phyloP scores from a whole-genome alignment of 92 coral and sea anemone species.

The Zoanthus sansibaricus region DNA sequence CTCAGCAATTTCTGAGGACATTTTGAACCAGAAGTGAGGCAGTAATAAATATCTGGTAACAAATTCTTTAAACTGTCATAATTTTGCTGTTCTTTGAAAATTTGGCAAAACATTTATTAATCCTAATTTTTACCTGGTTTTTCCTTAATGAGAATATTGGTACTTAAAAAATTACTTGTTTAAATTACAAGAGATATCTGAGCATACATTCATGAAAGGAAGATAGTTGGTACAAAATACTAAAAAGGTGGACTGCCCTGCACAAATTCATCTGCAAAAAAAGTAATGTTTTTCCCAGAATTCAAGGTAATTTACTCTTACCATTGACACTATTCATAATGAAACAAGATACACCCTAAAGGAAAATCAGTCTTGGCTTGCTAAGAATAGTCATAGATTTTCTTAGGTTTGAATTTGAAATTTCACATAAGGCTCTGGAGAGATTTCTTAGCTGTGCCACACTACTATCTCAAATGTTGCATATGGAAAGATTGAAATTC shows the following conservation, averaged over 20 bases:
- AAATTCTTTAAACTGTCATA: too few relatives aligned
- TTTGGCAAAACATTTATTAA: too few relatives aligned
- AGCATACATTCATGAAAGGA: background rate
- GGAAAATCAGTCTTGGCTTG: background rate
- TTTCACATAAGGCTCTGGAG: background rate
- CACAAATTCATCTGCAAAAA: slow-evolving; percentile 28
- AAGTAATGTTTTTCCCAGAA: background rate
- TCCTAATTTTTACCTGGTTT: too few relatives aligned
- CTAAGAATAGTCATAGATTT: background rate
- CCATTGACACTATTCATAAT: slow-evolving; percentile 7
- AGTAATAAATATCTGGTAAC: too few relatives aligned
- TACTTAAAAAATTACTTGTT: background rate
- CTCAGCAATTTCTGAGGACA: too few relatives aligned
- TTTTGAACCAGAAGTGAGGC: too few relatives aligned
- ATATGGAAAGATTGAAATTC: background rate
- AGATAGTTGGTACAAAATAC: slow-evolving; percentile 9
- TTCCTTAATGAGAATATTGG: too few relatives aligned
- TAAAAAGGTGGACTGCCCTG: slow-evolving; percentile 17
- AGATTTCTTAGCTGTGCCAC: background rate
- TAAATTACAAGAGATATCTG: slow-evolving; percentile 1
- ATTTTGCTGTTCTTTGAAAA: too few relatives aligned
- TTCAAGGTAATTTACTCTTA: slow-evolving; percentile 18
- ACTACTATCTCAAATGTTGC: background rate
- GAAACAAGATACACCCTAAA: background rate
- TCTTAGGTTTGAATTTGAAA: background rate